Evolutionary conservation across 2,888 invertebrate species (phyloP).

Genomic region (Gymnosoma rotundatum): DNA sequence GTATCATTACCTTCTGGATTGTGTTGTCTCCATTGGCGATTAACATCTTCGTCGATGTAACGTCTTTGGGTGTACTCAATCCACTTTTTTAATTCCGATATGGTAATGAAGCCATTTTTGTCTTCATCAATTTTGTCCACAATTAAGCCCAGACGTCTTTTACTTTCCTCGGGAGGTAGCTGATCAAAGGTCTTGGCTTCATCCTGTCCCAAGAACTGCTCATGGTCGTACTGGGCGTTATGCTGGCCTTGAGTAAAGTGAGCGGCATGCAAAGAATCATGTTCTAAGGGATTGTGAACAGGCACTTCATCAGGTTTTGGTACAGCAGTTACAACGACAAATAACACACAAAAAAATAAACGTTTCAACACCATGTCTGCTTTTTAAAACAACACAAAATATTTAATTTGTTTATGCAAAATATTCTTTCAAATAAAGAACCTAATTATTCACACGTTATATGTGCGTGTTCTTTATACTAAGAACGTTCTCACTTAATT

Average conservation of each 20-base stretch:
- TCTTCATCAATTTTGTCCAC: constrained; percentile 96
- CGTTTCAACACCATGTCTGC: constrained; percentile 49
- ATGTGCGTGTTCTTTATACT: constrained; percentile 65
- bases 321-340: constrained; percentile 83
- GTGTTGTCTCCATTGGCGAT: constrained; percentile 95
- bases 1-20: constrained; percentile 88
- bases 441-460: constrained; percentile 4
- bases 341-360: constrained; percentile 48
- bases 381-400: constrained; percentile 9
- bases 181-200: constrained; percentile 96
- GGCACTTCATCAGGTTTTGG: constrained; percentile 86
- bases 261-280: constrained; percentile 89
- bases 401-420: constrained; percentile 42
- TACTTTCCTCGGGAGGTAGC: constrained; percentile 96
- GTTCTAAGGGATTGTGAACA: constrained; percentile 85
- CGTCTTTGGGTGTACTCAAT: constrained; percentile 96
- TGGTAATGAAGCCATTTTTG: constrained; percentile 90
- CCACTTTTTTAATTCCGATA: constrained; percentile 97
- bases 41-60: constrained; percentile 96
- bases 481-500: constrained; percentile 65
- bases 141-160: constrained; percentile 92
- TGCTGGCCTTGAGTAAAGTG: constrained; percentile 90
- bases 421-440: constrained; percentile 2
- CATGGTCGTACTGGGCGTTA: constrained; percentile 96
- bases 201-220: constrained; percentile 97